Conservation (phyloP, 1,140 invertebrate species). For the Melanaphis sacchari region DNA sequence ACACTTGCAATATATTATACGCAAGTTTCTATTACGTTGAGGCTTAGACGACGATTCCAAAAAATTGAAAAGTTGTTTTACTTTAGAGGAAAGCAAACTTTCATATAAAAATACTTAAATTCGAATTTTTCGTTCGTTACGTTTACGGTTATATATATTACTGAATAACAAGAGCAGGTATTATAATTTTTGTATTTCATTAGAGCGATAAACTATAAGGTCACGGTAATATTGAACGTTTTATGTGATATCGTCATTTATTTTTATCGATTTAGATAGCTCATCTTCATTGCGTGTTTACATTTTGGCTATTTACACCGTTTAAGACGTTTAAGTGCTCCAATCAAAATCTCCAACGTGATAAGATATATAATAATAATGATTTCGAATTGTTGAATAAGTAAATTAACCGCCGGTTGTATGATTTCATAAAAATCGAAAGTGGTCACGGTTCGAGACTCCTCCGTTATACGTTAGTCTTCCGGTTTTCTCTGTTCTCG, state of each 20-base stretch:
- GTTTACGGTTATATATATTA: background rate
- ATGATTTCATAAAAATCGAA: slow-evolving; percentile 51
- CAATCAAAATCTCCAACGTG: background rate
- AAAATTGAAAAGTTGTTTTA: too few species aligned
- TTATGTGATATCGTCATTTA: background rate
- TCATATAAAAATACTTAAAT: background rate
- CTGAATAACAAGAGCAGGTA: background rate
- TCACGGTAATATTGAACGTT: slow-evolving; percentile 12
- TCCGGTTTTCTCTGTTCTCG: slow-evolving; percentile 53
- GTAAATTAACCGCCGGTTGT: background rate
- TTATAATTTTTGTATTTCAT: background rate
- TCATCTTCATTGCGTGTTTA: background rate
- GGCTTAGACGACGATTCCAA: background rate
- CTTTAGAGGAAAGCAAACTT: background rate
- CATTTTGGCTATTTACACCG: background rate
- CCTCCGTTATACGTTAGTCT: slow-evolving; percentile 15
- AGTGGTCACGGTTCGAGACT: slow-evolving; percentile 51
- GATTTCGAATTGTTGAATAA: slow-evolving; percentile 22
- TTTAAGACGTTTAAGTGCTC: slow-evolving; percentile 1
- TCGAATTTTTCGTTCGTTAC: background rate
- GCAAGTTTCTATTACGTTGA: background rate
- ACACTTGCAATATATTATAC: background rate
- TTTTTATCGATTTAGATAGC: background rate
- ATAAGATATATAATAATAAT: background rate
- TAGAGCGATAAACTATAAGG: slow-evolving; percentile 40